Percentiles rank a stretch among this genome's conserved stretches.
Evolutionary conservation across 2,888 invertebrate species (phyloP).

Genomic region (Lacanobia oleracea): DNA sequence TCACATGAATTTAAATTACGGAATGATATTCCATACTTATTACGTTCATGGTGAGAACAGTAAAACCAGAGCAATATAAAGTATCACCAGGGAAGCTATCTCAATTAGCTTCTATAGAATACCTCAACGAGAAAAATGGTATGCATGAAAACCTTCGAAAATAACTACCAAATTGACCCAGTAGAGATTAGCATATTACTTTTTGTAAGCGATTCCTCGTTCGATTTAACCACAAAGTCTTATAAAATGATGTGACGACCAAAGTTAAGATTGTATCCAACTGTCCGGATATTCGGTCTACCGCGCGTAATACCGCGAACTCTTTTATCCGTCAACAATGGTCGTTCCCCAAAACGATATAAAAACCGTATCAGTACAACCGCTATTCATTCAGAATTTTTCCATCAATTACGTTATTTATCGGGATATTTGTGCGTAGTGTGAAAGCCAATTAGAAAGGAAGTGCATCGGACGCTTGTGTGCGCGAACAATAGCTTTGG

Average conservation of each 20-base stretch:
- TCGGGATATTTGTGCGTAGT: conserved; percentile 72
- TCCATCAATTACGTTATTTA: conserved; percentile 65
- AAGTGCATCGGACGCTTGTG: conserved; percentile 76
- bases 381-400: conserved; percentile 56
- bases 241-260: conserved; percentile 1
- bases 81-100: not conserved
- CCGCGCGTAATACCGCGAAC: conserved; percentile 45
- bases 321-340: conserved; percentile 56
- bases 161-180: conserved; percentile 3
- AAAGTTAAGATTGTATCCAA: conserved; percentile 39
- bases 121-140: not conserved
- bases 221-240: conserved; percentile 24
- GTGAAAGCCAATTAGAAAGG: conserved; percentile 86
- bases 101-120: not conserved
- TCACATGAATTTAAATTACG: no score
- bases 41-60: not conserved
- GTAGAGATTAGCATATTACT: conserved; percentile 6
- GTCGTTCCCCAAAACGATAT: conserved; percentile 35
- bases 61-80: not conserved
- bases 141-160: not conserved
- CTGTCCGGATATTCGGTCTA: conserved; percentile 58
- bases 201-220: conserved; percentile 3
- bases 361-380: conserved; percentile 54
- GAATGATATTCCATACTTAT: no score
- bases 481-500: conserved; percentile 79